phyloP scores from a whole-genome alignment of 1,140 invertebrate genomes.

The Atta colombica region DNA sequence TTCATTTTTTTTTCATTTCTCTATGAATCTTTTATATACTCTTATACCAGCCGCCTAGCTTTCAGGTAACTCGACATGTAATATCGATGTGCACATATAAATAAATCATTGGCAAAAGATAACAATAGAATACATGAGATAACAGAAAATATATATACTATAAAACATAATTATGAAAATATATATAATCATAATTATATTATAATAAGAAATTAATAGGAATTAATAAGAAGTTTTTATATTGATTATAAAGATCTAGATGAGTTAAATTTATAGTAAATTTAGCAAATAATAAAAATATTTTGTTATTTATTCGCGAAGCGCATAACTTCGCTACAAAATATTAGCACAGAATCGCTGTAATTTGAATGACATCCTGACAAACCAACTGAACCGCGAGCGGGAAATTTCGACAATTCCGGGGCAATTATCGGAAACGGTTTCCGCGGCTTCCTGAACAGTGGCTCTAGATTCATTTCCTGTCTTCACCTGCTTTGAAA shows the following conservation, averaged over 20 bases:
- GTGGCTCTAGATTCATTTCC: constrained; percentile 70
- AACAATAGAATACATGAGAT: background rate
- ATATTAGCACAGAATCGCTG: constrained; percentile 13
- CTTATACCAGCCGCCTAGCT: background rate
- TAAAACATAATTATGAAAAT: background rate
- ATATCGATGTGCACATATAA: background rate
- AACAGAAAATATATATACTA: background rate
- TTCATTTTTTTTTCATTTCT: constrained; percentile 26
- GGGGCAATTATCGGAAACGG: constrained; percentile 68
- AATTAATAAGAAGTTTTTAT: background rate
- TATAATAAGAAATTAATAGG: background rate
- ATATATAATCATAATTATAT: background rate
- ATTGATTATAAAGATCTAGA: background rate
- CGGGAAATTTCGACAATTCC: constrained; percentile 65
- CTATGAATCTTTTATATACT: constrained; percentile 41
- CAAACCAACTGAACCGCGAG: constrained; percentile 19
- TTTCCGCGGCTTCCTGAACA: constrained; percentile 67
- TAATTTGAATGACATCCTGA: constrained; percentile 54
- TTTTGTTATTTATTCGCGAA: background rate
- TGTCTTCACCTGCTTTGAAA: constrained; percentile 66
- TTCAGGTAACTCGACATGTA: background rate
- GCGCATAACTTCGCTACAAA: background rate
- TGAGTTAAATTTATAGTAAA: background rate
- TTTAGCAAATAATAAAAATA: background rate
- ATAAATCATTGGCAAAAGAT: constrained; percentile 18